phyloP scores from a whole-genome alignment of 2,888 invertebrate genomes.

The Temnothorax rugatulus region DNA sequence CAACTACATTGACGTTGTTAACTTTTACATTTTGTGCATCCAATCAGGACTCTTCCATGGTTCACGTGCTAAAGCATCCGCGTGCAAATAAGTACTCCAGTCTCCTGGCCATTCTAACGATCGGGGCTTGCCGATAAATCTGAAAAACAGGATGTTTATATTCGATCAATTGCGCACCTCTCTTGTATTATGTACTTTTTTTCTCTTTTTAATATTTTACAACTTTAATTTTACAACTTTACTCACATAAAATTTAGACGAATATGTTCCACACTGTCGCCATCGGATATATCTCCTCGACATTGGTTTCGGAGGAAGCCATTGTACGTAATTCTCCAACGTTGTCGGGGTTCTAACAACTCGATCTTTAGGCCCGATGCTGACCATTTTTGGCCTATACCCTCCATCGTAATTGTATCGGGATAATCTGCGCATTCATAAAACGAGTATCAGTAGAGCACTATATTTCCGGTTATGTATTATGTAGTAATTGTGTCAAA shows the following conservation, averaged over 20 bases:
- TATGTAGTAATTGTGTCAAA: background rate
- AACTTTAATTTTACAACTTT: background rate
- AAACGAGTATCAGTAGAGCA: background rate
- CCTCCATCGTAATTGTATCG: conserved; percentile 86
- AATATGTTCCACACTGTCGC: conserved; percentile 84
- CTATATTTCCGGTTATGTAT: background rate
- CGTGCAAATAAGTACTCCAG: conserved; percentile 87
- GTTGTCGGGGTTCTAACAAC: conserved; percentile 88
- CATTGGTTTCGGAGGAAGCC: conserved; percentile 89
- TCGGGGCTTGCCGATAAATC: conserved; percentile 88
- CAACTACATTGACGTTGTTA: background rate
- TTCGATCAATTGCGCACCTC: background rate
- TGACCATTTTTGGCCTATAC: conserved; percentile 87
- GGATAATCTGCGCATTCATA: conserved; percentile 87
- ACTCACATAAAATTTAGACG: conserved; percentile 89
- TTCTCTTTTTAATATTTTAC: background rate
- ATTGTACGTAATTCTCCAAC: conserved; percentile 90
- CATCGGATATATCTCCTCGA: conserved; percentile 71
- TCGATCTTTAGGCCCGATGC: conserved; percentile 89
- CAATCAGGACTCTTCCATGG: conserved; percentile 88
- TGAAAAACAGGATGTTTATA: conserved; percentile 80
- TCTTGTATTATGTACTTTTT: background rate
- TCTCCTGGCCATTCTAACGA: conserved; percentile 88
- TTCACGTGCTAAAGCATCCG: conserved; percentile 88
- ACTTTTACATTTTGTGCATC: conserved; percentile 87